These are phyloP conservation scores for Styela plicata DNA, from an alignment of 23 tunicate species.

Conservation along the genomic window DNA sequence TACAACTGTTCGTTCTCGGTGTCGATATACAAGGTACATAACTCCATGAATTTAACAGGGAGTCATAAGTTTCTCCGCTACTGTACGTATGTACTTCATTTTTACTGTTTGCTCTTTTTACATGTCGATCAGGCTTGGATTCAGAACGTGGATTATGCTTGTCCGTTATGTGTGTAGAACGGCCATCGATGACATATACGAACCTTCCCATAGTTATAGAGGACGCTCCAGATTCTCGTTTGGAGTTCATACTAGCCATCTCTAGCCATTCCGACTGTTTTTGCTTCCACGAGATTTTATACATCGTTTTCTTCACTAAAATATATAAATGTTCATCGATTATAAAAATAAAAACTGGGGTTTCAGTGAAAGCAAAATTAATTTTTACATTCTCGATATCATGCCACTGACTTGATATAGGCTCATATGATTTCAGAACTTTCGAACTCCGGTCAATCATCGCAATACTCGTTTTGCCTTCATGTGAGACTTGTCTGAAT, in stretches of 20 bases:
- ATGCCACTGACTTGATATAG: background rate
- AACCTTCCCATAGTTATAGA: background rate
- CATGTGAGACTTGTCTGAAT: background rate
- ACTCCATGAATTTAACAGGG: background rate
- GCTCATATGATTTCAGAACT: slow-evolving; percentile 2
- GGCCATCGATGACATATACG: background rate
- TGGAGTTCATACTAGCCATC: background rate
- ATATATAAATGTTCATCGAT: background rate
- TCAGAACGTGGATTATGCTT: background rate
- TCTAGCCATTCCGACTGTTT: background rate
- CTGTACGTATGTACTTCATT: background rate
- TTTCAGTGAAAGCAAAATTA: background rate
- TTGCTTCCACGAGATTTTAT: background rate
- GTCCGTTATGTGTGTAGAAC: background rate
- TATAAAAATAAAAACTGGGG: background rate
- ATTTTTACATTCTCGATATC: slow-evolving; percentile 17
- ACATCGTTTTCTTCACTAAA: background rate
- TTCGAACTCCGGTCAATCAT: slow-evolving; percentile 7
- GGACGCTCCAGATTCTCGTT: slow-evolving; percentile 1
- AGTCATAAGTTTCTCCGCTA: slow-evolving; percentile 3
- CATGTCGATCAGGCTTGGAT: background rate
- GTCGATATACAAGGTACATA: background rate
- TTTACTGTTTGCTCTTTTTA: background rate
- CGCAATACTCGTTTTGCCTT: background rate
- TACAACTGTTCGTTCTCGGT: background rate